Conservation (phyloP, 2,888 invertebrate genomes). For the Apantesis nais region DNA sequence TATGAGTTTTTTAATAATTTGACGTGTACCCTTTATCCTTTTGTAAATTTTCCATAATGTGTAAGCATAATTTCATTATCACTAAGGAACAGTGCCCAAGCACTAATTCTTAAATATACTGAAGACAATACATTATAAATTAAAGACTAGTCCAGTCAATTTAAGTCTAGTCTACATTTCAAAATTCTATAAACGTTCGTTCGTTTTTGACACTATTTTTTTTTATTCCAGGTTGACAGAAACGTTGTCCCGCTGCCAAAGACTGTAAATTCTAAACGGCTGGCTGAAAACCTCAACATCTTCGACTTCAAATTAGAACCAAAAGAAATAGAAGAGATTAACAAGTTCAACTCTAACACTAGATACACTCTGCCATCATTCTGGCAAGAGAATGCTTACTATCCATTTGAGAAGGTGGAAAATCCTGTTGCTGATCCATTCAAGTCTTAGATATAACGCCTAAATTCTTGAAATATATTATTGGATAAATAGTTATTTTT, state of each 20-base stretch:
- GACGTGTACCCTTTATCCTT: too few relatives aligned
- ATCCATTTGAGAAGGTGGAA: slow-evolving; percentile 72
- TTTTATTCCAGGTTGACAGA: slow-evolving; percentile 68
- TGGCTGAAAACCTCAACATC: slow-evolving; percentile 70
- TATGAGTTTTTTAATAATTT: too few relatives aligned
- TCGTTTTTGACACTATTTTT: background rate
- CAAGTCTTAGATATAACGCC: slow-evolving; percentile 7
- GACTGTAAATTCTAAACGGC: slow-evolving; percentile 58
- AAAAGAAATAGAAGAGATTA: slow-evolving; percentile 63
- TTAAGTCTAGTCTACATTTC: too few relatives aligned
- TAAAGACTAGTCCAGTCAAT: too few relatives aligned
- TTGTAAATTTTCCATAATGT: background rate
- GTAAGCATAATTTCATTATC: background rate
- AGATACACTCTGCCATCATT: slow-evolving; percentile 71
- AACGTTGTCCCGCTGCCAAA: slow-evolving; percentile 72
- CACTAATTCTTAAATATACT: too few relatives aligned
- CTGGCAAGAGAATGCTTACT: slow-evolving; percentile 74
- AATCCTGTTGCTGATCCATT: slow-evolving; percentile 66
- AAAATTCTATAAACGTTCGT: too few relatives aligned
- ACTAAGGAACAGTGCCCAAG: too few relatives aligned
- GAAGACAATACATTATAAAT: too few relatives aligned
- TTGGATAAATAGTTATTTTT: background rate
- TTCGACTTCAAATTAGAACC: slow-evolving; percentile 70
- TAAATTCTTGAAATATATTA: background rate
- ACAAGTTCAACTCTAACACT: slow-evolving; percentile 51